Percentiles rank a stretch among this genome's conserved stretches.
phyloP scores from a whole-genome alignment of 2,888 invertebrate genomes.

The Cheilosia vulpina region DNA sequence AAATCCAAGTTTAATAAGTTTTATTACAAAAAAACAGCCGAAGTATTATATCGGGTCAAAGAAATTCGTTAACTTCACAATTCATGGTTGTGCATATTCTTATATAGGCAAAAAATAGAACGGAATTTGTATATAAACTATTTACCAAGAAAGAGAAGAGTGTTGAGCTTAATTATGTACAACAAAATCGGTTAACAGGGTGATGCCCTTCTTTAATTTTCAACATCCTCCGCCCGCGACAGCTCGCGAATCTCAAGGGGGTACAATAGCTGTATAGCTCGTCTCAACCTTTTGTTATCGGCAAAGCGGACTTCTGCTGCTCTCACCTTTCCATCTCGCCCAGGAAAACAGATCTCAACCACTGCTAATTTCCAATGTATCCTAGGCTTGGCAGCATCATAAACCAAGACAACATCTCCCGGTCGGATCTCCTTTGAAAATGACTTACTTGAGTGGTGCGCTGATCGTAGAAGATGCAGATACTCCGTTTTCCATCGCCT shows the following conservation, averaged over 20 bases:
- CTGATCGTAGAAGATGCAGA: conserved; percentile 9
- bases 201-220: no score
- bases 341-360: conserved; percentile 39
- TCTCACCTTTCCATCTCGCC: conserved; percentile 60
- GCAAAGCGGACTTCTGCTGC: conserved; percentile 38
- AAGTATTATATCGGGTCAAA: no score
- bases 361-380: conserved; percentile 55
- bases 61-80: no score
- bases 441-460: conserved; percentile 11
- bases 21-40: no score
- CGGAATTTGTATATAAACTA: no score
- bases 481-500: conserved; percentile 31
- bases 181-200: no score
- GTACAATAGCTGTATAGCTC: conserved; percentile 51
- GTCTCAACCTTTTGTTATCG: conserved; percentile 34
- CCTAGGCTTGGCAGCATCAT: conserved; percentile 47
- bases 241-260: conserved; percentile 17
- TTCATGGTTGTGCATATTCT: no score
- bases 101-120: no score
- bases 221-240: conserved; percentile 21
- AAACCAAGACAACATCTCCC: conserved; percentile 51
- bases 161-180: no score
- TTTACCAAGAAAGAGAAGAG: no score
- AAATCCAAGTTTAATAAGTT: no score
- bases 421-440: conserved; percentile 8